Evolutionary conservation across 2,888 invertebrate species (phyloP).

Genomic region (Villa cingulata): DNA sequence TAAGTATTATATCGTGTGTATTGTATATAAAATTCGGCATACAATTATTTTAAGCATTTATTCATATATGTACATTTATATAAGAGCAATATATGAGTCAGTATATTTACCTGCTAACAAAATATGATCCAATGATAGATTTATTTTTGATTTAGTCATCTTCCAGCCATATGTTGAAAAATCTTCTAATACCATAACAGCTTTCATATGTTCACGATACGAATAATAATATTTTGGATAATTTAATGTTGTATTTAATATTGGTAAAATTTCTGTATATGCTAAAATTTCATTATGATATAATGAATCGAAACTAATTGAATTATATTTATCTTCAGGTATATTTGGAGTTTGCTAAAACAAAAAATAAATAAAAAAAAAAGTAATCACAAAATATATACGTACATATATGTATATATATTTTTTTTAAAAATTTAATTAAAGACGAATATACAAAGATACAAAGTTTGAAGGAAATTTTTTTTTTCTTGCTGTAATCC

Average conservation of each 20-base stretch:
- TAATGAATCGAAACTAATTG: slow-evolving; percentile 22
- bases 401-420: too few species aligned
- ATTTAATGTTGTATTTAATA: slow-evolving; percentile 13
- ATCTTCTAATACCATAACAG: slow-evolving; percentile 26
- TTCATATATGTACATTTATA: too few species aligned
- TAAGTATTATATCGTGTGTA: too few species aligned
- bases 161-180: slow-evolving; percentile 24
- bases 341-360: slow-evolving; percentile 27
- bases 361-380: background rate
- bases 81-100: too few species aligned
- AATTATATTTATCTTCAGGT: slow-evolving; percentile 20
- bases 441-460: background rate
- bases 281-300: slow-evolving; percentile 29
- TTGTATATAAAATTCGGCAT: too few species aligned
- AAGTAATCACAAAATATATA: background rate
- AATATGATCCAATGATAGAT: slow-evolving; percentile 29
- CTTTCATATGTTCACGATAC: slow-evolving; percentile 18
- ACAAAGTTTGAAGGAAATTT: background rate
- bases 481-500: too few species aligned
- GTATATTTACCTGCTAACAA: slow-evolving; percentile 21
- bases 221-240: slow-evolving; percentile 27
- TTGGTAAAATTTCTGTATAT: slow-evolving; percentile 26
- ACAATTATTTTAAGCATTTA: too few species aligned
- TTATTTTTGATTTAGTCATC: slow-evolving; percentile 21
- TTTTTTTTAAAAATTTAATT: too few species aligned